Base-by-base conservation (phyloP, 1,140 invertebrate genomes). In the Pogonomyrmex californicus region DNA sequence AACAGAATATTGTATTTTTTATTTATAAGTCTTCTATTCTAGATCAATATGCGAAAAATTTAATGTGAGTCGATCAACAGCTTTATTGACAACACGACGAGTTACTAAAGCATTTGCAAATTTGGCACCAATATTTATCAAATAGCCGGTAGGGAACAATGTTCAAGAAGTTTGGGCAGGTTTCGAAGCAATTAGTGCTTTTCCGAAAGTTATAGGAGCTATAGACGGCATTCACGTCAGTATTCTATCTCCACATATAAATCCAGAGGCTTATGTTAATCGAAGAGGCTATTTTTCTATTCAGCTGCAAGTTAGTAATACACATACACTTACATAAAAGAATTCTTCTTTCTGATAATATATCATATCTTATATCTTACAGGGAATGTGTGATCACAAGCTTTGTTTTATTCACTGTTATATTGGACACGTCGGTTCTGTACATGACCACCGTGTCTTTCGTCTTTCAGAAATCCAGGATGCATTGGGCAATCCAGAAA, bases 381-480 rank as follows among this genome's bases (percentile, higher is more conserved):
- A 68, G 65, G 38, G 36, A 10, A 65, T 65, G 41, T 79, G 51
- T 62, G 73, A 87, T 75, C 78, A 83, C 70, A 87, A 75, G 23
- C 0, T 3, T 56, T 51, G 38, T 30, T 63, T 83, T 1, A 82
- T 14, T 1, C 86, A 87, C 56, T 87, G 77, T 36, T 87, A 83
- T 14, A 38, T 47, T 47, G 86, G 86, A 41, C 77, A 87, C 68
- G 44, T 30, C 1, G 62, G 86, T n/a, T 87, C 78, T 12, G 86
- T 87, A 0, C 86, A 87, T 41, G 86, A 87, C 6, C 70, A 83
- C 6, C 73, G 86, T 66, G 62, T 87, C n/a, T 87, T 87, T 17
- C 78, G 70, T n/a, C 58, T 63, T 9, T 87, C 86, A 56, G 49
- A 87, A 66, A 65, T 87, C 10, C 33, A 47, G 38, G 9, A 65